Conservation (phyloP, 2,113 vertebrate species). For the Pseudolaguvia tuberculata region DNA sequence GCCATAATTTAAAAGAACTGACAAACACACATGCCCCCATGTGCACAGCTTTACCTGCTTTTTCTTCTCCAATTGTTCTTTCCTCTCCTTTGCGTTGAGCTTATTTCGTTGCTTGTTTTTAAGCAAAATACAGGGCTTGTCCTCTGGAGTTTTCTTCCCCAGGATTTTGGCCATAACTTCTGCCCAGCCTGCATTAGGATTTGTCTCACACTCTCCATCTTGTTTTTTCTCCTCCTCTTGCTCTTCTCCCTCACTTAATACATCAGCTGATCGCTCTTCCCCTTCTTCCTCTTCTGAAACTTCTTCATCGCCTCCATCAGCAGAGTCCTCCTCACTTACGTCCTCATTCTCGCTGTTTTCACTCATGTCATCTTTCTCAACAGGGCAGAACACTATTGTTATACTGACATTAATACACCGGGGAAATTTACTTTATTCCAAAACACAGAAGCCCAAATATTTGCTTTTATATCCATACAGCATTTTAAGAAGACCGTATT, state of each 20-base stretch:
- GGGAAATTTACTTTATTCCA: neutral
- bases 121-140: conserved; percentile 73
- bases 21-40: neutral
- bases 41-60: conserved; percentile 66
- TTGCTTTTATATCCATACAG: neutral
- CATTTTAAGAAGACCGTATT: neutral
- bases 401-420: neutral
- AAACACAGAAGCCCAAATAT: neutral
- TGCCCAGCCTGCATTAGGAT: conserved; percentile 78
- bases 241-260: conserved; percentile 11
- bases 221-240: conserved; percentile 11
- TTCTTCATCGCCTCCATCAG: conserved; percentile 5
- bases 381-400: neutral
- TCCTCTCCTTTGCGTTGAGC: conserved; percentile 68
- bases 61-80: conserved; percentile 73
- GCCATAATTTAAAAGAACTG: neutral
- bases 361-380: conserved; percentile 25
- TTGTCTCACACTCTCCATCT: conserved; percentile 43
- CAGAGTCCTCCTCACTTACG: conserved; percentile 9
- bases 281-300: neutral
- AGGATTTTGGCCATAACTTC: conserved; percentile 94
- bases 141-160: conserved; percentile 72
- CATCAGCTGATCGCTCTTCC: conserved; percentile 41
- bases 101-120: conserved; percentile 82
- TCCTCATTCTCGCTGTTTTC: conserved; percentile 14